Conservation (phyloP, 64 coral and sea anemone genomes). For the Acropora tenuis region DNA sequence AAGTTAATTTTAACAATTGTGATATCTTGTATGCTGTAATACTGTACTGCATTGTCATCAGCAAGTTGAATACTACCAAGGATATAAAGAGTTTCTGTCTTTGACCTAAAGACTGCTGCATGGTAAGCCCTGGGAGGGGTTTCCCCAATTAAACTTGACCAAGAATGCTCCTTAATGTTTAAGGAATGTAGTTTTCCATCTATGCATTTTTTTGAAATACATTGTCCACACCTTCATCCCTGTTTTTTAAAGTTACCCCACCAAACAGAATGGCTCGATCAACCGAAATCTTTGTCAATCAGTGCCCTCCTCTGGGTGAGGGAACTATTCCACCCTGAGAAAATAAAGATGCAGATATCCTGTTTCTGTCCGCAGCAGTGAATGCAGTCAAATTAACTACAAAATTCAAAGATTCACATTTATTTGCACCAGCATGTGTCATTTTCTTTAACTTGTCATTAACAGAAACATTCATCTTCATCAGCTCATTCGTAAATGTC, state of each 20-base stretch:
- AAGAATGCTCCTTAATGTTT: neutral
- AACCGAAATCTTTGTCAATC: neutral
- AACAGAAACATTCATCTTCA: neutral
- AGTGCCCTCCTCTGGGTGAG: constrained; percentile 18
- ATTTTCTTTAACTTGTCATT: neutral
- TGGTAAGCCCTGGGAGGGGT: too few species aligned
- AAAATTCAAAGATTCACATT: constrained; percentile 16
- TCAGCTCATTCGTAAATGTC: neutral
- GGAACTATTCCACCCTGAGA: constrained; percentile 12
- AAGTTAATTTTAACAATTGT: too few species aligned
- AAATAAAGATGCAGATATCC: neutral
- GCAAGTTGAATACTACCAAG: too few species aligned
- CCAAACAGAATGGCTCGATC: constrained; percentile 15
- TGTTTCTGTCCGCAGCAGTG: neutral
- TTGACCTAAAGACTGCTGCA: too few species aligned
- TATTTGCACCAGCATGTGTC: neutral
- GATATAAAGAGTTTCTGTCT: too few species aligned
- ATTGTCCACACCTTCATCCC: constrained; percentile 6
- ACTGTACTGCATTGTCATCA: too few species aligned
- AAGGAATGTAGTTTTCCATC: neutral
- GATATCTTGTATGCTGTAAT: too few species aligned
- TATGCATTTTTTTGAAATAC: constrained; percentile 19
- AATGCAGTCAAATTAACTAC: constrained; percentile 1
- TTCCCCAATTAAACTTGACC: too few species aligned
- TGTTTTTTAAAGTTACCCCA: constrained; percentile 2